A percentile compares a stretch with the other conserved stretches of the same genome.
Conservation (phyloP, 2,113 vertebrate species). For the Triplophysa rosa region DNA sequence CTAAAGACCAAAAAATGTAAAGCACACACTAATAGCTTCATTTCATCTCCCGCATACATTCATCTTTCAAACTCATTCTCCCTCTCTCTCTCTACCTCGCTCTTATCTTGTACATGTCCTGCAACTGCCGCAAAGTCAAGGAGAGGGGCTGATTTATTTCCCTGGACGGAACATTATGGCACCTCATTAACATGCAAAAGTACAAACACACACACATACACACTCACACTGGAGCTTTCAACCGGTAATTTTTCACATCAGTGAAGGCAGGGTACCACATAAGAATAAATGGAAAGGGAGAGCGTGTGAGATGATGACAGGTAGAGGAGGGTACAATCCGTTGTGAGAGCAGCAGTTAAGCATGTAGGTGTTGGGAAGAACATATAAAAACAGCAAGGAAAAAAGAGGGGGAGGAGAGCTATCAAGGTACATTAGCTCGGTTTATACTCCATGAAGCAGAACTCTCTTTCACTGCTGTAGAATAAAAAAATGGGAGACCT, state of each 20-base stretch:
- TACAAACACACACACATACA: conserved; percentile 39
- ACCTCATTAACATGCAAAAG: conserved; percentile 58
- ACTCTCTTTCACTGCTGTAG: conserved; percentile 9
- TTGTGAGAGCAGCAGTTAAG: conserved; percentile 28
- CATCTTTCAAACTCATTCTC: not conserved
- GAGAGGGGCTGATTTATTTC: conserved; percentile 57
- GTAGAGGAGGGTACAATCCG: conserved; percentile 31
- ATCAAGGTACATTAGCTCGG: conserved; percentile 27
- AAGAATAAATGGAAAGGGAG: conserved; percentile 13
- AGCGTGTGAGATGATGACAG: conserved; percentile 35
- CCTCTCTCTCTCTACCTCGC: not conserved
- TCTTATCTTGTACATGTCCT: conserved; percentile 27
- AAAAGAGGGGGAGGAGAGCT: conserved; percentile 18
- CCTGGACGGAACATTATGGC: conserved; percentile 59
- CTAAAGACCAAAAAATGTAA: not conserved
- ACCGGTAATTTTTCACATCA: conserved; percentile 34
- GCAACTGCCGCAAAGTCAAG: conserved; percentile 58
- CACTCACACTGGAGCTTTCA: conserved; percentile 2
- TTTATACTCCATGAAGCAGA: conserved; percentile 31
- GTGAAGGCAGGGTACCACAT: conserved; percentile 27
- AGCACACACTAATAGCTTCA: conserved; percentile 9
- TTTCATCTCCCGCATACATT: conserved; percentile 26
- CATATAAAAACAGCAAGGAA: conserved; percentile 30
- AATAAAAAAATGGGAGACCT: not conserved
- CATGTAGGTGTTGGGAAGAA: conserved; percentile 20